These are phyloP conservation scores for Solenodon paradoxus DNA, from an alignment of 2,113 vertebrate genomes.

Conservation along the genomic window DNA sequence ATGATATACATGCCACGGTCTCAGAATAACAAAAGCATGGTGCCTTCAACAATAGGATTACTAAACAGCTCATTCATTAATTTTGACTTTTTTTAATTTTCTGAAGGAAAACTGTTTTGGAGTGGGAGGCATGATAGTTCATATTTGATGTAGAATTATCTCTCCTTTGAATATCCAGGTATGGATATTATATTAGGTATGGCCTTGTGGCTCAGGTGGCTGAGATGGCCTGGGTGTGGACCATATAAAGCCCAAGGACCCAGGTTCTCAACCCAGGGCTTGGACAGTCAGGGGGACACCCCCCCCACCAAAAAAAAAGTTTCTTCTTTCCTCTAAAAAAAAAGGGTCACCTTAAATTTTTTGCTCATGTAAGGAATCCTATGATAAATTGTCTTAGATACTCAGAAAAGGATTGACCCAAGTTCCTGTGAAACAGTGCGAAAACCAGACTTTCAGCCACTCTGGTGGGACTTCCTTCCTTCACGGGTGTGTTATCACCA, in stretches of 20 bases:
- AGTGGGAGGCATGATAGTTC: neutral
- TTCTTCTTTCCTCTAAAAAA: too few species aligned
- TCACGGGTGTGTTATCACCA: neutral
- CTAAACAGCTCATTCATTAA: neutral
- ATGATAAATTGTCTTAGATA: neutral
- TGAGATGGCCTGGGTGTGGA: too few species aligned
- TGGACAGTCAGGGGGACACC: neutral
- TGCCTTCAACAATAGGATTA: neutral
- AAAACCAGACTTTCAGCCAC: neutral
- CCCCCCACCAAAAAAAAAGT: too few species aligned
- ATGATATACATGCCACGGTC: fast-evolving
- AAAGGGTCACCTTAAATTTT: too few species aligned
- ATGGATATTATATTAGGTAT: too few species aligned
- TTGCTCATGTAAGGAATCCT: neutral
- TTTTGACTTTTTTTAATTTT: neutral
- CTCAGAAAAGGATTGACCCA: neutral
- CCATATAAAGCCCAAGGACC: too few species aligned
- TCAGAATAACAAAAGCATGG: neutral
- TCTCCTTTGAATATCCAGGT: too few species aligned
- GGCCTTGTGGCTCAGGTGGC: too few species aligned
- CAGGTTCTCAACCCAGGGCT: too few species aligned
- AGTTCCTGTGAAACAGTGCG: neutral
- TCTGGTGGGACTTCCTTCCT: neutral
- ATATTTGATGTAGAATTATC: neutral
- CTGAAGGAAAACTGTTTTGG: neutral